These are phyloP conservation scores for Cynocephalus volans DNA, from an alignment of 2,113 vertebrate genomes.

Conservation along the genomic window DNA sequence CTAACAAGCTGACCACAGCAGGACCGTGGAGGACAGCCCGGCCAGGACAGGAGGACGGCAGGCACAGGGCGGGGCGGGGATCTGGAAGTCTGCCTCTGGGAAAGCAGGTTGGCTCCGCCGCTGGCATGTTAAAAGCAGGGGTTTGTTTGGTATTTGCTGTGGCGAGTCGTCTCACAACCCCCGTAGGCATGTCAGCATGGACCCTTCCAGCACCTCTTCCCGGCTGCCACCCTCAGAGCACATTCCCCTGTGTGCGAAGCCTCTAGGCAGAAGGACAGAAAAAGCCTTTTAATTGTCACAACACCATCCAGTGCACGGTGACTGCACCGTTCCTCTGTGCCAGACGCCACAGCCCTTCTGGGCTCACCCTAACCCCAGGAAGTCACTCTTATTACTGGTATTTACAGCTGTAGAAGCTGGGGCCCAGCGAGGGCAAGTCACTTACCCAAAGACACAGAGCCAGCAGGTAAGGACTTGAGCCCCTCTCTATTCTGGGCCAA, in stretches of 20 bases:
- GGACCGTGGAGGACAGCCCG: background rate
- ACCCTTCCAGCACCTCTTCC: background rate
- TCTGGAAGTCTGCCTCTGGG: background rate
- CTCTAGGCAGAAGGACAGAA: background rate
- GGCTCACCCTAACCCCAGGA: background rate
- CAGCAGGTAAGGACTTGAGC: background rate
- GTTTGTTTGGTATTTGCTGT: background rate
- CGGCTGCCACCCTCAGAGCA: background rate
- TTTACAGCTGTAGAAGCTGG: background rate
- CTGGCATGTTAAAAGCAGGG: background rate
- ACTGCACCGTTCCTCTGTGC: background rate
- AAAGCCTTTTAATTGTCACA: too few species aligned
- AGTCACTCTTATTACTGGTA: background rate
- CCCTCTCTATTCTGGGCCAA: background rate
- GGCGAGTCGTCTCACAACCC: background rate
- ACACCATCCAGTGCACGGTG: rapidly evolving
- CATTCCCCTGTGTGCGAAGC: background rate
- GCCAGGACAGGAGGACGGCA: background rate
- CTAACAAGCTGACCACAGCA: background rate
- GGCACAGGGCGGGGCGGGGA: background rate
- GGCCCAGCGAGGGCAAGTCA: conserved; percentile 11
- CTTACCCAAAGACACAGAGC: background rate
- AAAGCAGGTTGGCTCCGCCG: background rate
- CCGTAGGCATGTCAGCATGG: background rate
- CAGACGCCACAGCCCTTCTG: background rate